Base-by-base conservation (phyloP, 2,797 vertebrate genomes). In the Rhinogobio ventralis region DNA sequence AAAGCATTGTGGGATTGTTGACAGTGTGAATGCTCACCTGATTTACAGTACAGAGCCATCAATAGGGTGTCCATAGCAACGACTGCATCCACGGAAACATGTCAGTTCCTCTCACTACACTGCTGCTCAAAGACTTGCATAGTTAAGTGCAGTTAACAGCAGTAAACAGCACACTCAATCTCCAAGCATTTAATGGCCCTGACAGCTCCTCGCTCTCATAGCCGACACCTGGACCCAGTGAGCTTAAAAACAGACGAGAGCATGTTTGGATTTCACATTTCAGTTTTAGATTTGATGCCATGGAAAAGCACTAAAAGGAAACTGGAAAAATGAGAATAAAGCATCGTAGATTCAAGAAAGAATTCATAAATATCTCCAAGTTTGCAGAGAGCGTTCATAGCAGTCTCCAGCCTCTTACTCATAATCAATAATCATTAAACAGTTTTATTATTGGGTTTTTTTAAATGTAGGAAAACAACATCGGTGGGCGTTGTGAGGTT, bases 161-260 rank as follows among this genome's bases (percentile, higher is more conserved):
- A 82, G 92, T 92, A 93, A 95, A 94, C 92, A 93, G 88, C 55
- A 79, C 92, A 84, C 89, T 95, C 91, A 92, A 93, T 95, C 94
- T 93, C 85, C 68, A 87, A 75, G 84, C 80, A 91, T 93, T 94
- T 90, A 93, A 88, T 64, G 2, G 53, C 83, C 36, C 84, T 93
- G 92, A 94, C 93, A 93, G 89, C 11, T 79, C 23, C 84, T 83
- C 81, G 85, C 71, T 82, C 53, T 75, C 20, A 73, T 6, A 23
- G 45, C 10, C 39, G 19, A 73, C 55, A 30, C 46, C n/a, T 79
- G 53, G 33, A 60, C 14, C 25, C 46, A 83, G 69, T 51, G 20
- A 66, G 46, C 67, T 25, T 7, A 9, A 74, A 82, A 82, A 72
- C 45, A 28, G 25, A 57, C 9, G 5, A 30, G 13, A 42, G 20